These are phyloP conservation scores for Heterochromis multidens DNA, from an alignment of 2,113 vertebrate genomes.

Conservation along the genomic window DNA sequence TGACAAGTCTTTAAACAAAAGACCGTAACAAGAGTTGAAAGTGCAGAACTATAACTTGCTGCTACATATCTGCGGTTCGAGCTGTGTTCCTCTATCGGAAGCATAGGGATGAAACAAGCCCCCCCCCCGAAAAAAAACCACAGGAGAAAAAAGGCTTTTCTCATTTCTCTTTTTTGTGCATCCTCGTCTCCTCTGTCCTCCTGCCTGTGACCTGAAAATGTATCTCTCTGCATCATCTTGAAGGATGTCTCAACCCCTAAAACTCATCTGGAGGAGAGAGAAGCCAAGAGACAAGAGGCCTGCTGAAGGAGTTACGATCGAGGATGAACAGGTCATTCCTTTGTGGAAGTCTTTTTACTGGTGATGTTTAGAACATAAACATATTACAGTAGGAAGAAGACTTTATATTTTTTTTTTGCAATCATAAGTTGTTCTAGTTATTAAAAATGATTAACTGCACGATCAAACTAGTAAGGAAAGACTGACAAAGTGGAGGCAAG, in stretches of 20 bases:
- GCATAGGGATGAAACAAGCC: background rate
- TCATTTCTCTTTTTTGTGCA: background rate
- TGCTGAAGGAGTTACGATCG: background rate
- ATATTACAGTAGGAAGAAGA: background rate
- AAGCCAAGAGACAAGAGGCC: background rate
- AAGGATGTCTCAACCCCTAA: background rate
- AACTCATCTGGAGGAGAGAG: background rate
- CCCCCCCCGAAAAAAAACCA: background rate
- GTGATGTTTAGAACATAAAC: background rate
- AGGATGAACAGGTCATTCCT: background rate
- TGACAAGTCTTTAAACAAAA: background rate
- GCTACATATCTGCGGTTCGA: background rate
- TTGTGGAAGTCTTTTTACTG: background rate
- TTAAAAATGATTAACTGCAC: background rate
- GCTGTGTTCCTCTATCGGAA: too few species aligned
- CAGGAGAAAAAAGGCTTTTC: background rate
- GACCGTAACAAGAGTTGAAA: background rate
- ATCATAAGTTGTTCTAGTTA: background rate
- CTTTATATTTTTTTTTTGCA: too few species aligned
- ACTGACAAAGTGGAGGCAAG: background rate
- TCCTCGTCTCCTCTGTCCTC: rapidly evolving
- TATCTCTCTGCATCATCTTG: background rate
- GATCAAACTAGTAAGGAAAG: background rate
- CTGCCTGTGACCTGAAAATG: rapidly evolving
- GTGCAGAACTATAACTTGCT: background rate